Base-by-base conservation (phyloP, 53 echinoderm and acorn worm genomes). In the Actinopyga echinites region DNA sequence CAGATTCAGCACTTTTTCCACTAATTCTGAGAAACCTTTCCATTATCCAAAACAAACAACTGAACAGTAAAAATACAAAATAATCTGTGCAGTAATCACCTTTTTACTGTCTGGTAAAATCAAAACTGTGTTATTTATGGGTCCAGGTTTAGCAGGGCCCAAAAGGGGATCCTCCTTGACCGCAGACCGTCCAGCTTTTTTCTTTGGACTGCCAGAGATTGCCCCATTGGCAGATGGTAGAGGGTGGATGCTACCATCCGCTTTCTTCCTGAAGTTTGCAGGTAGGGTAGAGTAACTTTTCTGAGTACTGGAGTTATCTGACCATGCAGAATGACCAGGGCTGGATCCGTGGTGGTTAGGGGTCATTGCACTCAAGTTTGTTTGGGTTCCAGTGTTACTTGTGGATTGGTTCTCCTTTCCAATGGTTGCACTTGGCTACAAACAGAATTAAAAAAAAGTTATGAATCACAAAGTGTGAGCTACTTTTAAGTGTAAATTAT, bases 21-120 rank as follows among this genome's bases (percentile, higher is more conserved):
- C 10, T 40, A 8, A 10, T 40, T 2, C 2, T 8, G 6, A 40
- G 40, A 40, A 40, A 4, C 40, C 40, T 13, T 13, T 29, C 0
- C 63, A 28, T 9, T 61, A 28, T 6, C 26, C 4, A 20, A 62
- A 22, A 29, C 11, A 62, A 62, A 13, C 49, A 49, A 15, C 7
- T 0, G 17, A 49, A 3, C 4, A 49, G 49, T 17, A 49, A 40
- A 40, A 0, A 5, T 2, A 40, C 7, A 10, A 40, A 40, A 40
- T 40, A 40, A 49, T 15, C 3, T 3, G n/a, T 32, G 54, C 0
- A 3, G 13, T 25, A 54, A 80, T 24, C 56, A 97, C 99, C 94
- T 97, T 97, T 84, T 91, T 92, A 61, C 69, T 85, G 69, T 97
- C 99, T 55, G 88, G 82, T 67, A 92, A 79, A 40, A 97, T 89